Conservation (phyloP, 2,888 invertebrate species). For the Masnerella sp. region DNA sequence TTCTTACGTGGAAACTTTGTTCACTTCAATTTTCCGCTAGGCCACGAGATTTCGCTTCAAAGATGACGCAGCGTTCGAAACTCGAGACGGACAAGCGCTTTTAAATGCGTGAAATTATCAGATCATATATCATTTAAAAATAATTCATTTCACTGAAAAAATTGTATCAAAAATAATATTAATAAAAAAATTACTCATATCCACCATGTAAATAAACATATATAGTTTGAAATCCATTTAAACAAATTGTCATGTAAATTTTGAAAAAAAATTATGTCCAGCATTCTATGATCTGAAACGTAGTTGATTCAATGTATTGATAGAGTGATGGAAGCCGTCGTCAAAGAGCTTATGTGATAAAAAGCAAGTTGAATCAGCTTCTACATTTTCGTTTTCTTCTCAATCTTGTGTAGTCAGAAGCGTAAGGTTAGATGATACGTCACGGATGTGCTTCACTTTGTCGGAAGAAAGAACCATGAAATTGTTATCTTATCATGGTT, state of each 20-base stretch:
- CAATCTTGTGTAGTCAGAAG: constrained; percentile 32
- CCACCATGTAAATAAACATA: no score
- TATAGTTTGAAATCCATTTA: not conserved
- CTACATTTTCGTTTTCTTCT: constrained; percentile 18
- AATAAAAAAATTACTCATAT: not conserved
- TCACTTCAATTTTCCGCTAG: constrained; percentile 71
- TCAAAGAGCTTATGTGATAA: constrained; percentile 30
- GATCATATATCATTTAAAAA: constrained; percentile 12
- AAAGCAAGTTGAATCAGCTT: constrained; percentile 30
- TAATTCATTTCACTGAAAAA: not conserved
- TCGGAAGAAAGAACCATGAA: constrained; percentile 62
- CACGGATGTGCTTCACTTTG: constrained; percentile 53
- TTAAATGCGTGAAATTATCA: constrained; percentile 40
- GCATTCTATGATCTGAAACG: not conserved
- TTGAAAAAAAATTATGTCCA: not conserved
- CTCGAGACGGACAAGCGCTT: constrained; percentile 41
- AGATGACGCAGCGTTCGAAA: constrained; percentile 58
- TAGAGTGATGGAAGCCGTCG: constrained; percentile 24
- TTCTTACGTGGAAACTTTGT: constrained; percentile 67
- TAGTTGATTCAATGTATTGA: constrained; percentile 32
- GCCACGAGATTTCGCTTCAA: constrained; percentile 56
- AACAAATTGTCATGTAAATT: no score
- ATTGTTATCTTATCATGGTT: constrained; percentile 63
- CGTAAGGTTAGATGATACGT: constrained; percentile 50
- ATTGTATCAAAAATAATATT: no score